These are phyloP conservation scores for Allacma fusca DNA, from an alignment of 2,888 invertebrate species.

Conservation along the genomic window DNA sequence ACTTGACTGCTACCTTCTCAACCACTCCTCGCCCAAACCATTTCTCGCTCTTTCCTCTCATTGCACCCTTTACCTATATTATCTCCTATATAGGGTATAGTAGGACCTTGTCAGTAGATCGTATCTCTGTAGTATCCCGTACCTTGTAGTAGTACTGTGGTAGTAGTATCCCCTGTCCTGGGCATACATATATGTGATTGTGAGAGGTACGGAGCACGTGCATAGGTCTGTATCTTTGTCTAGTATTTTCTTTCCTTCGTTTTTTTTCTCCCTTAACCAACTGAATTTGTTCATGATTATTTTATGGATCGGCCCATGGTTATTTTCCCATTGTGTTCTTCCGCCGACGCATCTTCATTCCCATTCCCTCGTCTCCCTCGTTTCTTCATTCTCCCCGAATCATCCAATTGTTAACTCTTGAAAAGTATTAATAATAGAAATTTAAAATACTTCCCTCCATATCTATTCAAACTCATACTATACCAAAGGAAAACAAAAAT, in stretches of 20 bases:
- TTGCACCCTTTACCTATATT: no score
- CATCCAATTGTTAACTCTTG: no score
- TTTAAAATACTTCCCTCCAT: neutral
- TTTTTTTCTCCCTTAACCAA: neutral
- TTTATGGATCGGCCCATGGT: constrained; percentile 15
- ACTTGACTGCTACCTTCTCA: no score
- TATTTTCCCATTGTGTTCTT: neutral
- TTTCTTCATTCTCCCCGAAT: neutral
- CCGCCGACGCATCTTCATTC: neutral
- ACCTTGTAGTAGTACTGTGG: no score
- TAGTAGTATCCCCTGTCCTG: no score
- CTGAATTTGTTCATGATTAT: constrained; percentile 23
- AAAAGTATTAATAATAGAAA: neutral
- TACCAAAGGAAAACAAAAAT: neutral
- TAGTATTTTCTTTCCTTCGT: neutral
- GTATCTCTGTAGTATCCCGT: no score
- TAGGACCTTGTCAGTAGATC: no score
- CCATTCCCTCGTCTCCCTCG: neutral
- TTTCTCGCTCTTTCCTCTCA: neutral
- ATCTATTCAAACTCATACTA: no score
- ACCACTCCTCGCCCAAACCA: neutral
- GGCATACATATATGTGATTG: no score
- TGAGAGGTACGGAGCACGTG: neutral
- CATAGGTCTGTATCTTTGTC: neutral
- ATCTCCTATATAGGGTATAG: no score